Conservation (phyloP, 2,113 vertebrate genomes). For the Anser cygnoides region DNA sequence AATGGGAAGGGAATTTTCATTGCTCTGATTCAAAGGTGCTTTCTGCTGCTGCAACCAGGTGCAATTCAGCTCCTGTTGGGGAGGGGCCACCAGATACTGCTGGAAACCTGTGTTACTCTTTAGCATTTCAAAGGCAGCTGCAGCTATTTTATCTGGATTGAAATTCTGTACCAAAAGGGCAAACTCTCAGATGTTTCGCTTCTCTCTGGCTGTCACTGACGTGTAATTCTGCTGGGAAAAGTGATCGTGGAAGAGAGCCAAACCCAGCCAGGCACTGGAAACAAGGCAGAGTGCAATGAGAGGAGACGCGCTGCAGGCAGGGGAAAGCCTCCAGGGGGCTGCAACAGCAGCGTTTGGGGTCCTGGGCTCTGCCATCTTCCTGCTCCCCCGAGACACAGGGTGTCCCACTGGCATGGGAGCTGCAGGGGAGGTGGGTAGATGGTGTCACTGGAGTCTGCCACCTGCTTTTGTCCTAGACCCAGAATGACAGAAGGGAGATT, state of each 20-base stretch:
- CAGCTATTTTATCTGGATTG: background rate
- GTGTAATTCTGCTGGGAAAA: background rate
- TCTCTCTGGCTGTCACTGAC: background rate
- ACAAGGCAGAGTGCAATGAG: background rate
- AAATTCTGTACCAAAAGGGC: background rate
- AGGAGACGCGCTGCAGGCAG: background rate
- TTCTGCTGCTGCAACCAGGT: background rate
- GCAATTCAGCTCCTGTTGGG: background rate
- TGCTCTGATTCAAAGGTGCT: conserved; percentile 23
- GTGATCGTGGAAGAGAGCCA: background rate
- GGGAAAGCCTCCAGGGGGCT: background rate
- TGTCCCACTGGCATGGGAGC: background rate
- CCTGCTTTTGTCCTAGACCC: background rate
- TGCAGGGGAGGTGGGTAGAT: rapidly evolving
- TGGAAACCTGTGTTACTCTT: background rate
- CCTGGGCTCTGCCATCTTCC: background rate
- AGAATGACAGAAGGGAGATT: background rate
- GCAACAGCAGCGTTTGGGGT: rapidly evolving
- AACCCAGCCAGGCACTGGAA: background rate
- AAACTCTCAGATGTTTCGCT: background rate
- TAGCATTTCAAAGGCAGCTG: conserved; percentile 32
- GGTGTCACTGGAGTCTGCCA: background rate
- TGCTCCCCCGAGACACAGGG: too few relatives aligned
- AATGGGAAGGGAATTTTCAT: background rate
- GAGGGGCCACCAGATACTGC: background rate